phyloP scores from a whole-genome alignment of 2,797 vertebrate species.

The Dryobates pubescens region DNA sequence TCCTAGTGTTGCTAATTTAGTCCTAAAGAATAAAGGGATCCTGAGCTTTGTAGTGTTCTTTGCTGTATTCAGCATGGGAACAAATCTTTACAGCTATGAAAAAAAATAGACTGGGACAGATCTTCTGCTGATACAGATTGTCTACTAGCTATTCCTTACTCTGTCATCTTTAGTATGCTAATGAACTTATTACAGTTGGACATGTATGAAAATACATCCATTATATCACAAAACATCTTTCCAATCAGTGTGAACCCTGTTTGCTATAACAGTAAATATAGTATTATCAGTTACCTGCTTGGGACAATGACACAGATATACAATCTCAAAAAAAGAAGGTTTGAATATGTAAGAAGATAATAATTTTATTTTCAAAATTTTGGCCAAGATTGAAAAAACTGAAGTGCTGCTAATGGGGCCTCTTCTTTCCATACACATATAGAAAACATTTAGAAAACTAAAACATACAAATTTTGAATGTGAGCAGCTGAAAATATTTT shows the following conservation, averaged over 20 bases:
- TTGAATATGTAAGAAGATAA: not conserved
- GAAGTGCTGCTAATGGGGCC: not conserved
- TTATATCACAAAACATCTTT: not conserved
- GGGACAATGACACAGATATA: not conserved
- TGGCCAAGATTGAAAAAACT: not conserved
- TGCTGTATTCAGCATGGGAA: not conserved
- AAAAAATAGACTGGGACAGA: not conserved
- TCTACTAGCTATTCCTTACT: not conserved
- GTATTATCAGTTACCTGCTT: not conserved
- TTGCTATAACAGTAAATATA: not conserved
- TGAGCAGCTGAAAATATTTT: not conserved
- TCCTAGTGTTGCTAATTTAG: not conserved
- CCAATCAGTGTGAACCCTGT: not conserved
- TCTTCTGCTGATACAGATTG: not conserved
- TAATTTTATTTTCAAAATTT: not conserved
- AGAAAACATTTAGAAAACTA: not conserved
- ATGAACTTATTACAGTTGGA: not conserved
- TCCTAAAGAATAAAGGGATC: conserved; percentile 10
- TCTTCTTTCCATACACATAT: not conserved
- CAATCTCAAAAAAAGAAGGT: not conserved
- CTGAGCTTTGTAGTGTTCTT: not conserved
- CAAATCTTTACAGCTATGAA: not conserved
- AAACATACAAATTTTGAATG: not conserved
- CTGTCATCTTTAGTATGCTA: not conserved
- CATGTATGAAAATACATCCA: not conserved